Base-by-base conservation (phyloP, 2,797 vertebrate species). In the Notoglanidium macrostoma region DNA sequence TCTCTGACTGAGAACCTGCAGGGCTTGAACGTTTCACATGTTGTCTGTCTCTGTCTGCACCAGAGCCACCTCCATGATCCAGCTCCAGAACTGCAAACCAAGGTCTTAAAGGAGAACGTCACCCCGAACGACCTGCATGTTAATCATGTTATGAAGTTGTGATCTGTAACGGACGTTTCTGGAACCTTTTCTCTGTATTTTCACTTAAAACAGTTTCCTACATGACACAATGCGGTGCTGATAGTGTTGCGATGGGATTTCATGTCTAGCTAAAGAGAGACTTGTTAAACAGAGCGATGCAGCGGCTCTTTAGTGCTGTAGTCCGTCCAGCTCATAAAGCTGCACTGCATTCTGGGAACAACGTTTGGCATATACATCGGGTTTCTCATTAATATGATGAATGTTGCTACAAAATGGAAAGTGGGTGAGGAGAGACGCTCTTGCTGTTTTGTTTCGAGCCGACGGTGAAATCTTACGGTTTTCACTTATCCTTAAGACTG, bases 41-140 rank as follows among this genome's bases (percentile, higher is more conserved):
- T 49, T 82, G 12, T 76, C 44, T 46, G 7, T 44, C 12, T 51
- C 72, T 83, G 32, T 40, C 61, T 49, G 8, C 61, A 46, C 15
- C 73, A 57, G 23, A 78, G 35, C 15, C 44, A 68, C 26, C 12
- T 82, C 80, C 26, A 17, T 81, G 85, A 61, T 73, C 68, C 68
- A 63, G 54, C 70, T 80, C 78, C 35, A 19, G 55, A 76, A 32
- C 72, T 82, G 67, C 55, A 26, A 83, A 72, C 77, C 72, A 70
- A n/a, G 44, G 15, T 19, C 8, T 67, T 49, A 26, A 15, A 0
- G 78, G 78, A 80, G 21, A 63, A 80, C 10, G 19, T 10, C 55
- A 61, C 11, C 55, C 57, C 44, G 55, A 44, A 59, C 19, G 21
- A 40, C 11, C 0, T 67, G 23, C 23, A 40, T 8, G n/a, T 35